Base-by-base conservation (phyloP, 2,797 vertebrate species). In the Muscicapa comitata region DNA sequence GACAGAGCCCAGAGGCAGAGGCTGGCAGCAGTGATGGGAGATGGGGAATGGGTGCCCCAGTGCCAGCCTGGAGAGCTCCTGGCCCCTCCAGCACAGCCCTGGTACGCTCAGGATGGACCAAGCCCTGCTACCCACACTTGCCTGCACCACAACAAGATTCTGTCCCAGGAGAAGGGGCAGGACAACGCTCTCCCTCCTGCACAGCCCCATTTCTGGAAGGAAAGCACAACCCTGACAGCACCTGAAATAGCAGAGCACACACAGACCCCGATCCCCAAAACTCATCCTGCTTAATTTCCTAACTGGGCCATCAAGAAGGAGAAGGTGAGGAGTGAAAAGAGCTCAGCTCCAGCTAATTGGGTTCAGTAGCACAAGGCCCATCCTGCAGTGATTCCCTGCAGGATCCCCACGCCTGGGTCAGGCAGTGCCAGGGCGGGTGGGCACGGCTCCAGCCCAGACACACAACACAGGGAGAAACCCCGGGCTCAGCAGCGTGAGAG, bases 21-120 rank as follows among this genome's bases (percentile, higher is more conserved):
- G 68, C 73, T 9, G 25, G 85, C 72, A 72, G 42, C 1, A 0
- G 47, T 0, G 55, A 23, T 6, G 19, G 73, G 42, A 90, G 59
- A 17, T 0, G 47, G 33, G 37, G 47, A 45, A 25, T 31, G 38
- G 75, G 45, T 3, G 53, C 5, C 8, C 37, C 76, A n/a, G 50
- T 10, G 17, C 17, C 84, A 72, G 63, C 59, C 29, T 1, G 1
- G 29, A 58, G 42, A 37, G 51, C 13, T 11, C 47, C 19, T 1
- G 0, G 24, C 5, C 15, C 37, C 57, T 54, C 65, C 15, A 6
- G 13, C 4, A 0, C 58, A 65, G 65, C 70, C 59, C 67, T 5
- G 37, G 19, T 4, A 2, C 0, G 0, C 10, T 31, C 1, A 0
- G 54, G 20, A 35, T 0, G 2, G 50, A 16, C 13, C 0, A 0